Evolutionary conservation across 1,140 invertebrate genomes (phyloP), one percentile per base, ranked within the genome.

Genomic region (Hylaeus anthracinus): DNA sequence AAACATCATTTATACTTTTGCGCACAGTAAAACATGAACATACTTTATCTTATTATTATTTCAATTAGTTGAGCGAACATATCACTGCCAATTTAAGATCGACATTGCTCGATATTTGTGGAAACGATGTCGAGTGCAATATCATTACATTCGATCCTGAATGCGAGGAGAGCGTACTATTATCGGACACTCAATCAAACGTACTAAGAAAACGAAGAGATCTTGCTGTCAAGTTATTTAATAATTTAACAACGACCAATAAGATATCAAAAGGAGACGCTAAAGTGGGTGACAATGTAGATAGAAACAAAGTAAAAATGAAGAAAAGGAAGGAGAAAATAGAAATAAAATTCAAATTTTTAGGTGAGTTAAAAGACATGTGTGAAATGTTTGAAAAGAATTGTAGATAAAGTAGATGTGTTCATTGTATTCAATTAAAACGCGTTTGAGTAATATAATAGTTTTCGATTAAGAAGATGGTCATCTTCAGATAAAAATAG

Each of bases 311-410:
- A 79, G 43, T 1, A 15, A 79, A 63, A 66, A 8, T 53, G 26
- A 67, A 80, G 37, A 79, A 66, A 43, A 83, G 82, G 64, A 88
- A 69, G 65, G 86, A 90, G 6, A 90, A 79, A 48, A 87, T 91
- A 48, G 90, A 90, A 60, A 86, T 92, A n/a, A 92, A 90, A 51
- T 91, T 91, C 56, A 85, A 85, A 58, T 79, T 92, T 15, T 75
- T 91, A 63, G 90, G 89, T 89, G 74, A 84, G 77, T 80, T 26
- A 26, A 26, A 26, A 26, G 26, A 26, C 26, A 26, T 26, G 26
- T 26, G 26, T 26, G 26, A 26, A 26, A 26, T 26, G 26, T 26
- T 26, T 26, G 26, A 26, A 26, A 26, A 26, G 0, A 26, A 26
- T 26, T 26, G 26, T 26, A 26, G 26, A 26, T 26, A 26, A 26